A percentile compares a stretch with the other conserved stretches of the same genome.
These are phyloP conservation scores for Pachycephus smyrnensis DNA, from an alignment of 2,888 invertebrate genomes.

Conservation along the genomic window DNA sequence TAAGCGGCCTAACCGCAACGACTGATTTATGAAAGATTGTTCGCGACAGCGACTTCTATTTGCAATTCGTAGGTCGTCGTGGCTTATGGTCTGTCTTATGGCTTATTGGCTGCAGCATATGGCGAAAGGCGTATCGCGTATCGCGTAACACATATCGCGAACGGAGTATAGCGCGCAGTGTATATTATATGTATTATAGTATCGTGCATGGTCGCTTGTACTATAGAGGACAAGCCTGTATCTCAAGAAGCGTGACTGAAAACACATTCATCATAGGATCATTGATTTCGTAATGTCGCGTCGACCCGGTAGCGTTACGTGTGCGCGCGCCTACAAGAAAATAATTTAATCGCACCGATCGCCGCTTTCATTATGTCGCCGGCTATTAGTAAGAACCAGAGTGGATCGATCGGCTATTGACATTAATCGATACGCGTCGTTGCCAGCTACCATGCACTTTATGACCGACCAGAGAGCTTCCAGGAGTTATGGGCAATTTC, in stretches of 20 bases:
- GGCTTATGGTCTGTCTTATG: not conserved
- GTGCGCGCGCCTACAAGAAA: not conserved
- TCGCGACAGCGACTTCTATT: not conserved
- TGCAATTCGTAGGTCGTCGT: conserved; percentile 6
- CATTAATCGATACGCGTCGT: conserved; percentile 31
- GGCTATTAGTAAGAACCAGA: conserved; percentile 1
- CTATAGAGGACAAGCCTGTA: not conserved
- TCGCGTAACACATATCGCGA: not conserved
- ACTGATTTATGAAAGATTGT: conserved; percentile 3
- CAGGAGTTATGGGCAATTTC: not conserved
- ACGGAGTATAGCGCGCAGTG: not conserved
- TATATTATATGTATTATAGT: not conserved
- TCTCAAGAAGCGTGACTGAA: conserved; percentile 6
- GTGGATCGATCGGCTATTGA: conserved; percentile 25
- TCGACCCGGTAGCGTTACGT: not conserved
- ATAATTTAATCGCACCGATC: conserved; percentile 7
- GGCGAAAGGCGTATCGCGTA: not conserved
- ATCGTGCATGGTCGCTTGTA: not conserved
- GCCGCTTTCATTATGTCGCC: not conserved
- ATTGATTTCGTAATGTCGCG: conserved; percentile 1
- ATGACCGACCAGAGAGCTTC: not conserved
- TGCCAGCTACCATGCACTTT: not conserved
- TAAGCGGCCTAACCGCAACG: not conserved
- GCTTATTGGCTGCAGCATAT: not conserved
- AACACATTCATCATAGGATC: conserved; percentile 18